These are phyloP conservation scores for Microtus ochrogaster DNA, from an alignment of 2,113 vertebrate genomes.

Conservation along the genomic window DNA sequence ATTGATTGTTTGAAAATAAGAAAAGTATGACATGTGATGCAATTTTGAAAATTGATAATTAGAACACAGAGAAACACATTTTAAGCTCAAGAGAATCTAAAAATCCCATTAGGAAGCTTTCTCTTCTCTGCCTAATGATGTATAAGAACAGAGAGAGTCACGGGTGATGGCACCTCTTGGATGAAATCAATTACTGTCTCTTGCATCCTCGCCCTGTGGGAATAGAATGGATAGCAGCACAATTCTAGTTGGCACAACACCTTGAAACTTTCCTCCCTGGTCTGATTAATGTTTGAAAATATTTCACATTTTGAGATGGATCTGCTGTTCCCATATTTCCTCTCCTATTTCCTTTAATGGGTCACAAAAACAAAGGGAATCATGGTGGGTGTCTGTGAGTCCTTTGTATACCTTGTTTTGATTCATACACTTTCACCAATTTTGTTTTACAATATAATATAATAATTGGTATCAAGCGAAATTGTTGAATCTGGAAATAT, in stretches of 20 bases:
- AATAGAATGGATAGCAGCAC: constrained; percentile 6
- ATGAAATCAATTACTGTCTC: constrained; percentile 74
- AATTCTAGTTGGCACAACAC: constrained; percentile 48
- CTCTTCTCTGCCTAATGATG: constrained; percentile 68
- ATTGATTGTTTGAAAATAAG: background rate
- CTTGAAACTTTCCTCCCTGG: background rate
- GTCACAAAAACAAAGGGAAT: constrained; percentile 6
- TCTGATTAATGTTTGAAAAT: constrained; percentile 58
- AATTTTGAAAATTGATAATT: constrained; percentile 54
- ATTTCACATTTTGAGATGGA: background rate
- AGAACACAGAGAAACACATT: background rate
- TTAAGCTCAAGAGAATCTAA: constrained; percentile 43
- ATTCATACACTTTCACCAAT: constrained; percentile 42
- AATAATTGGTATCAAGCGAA: background rate
- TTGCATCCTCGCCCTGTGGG: background rate
- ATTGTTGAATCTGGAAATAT: background rate
- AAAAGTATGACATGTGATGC: background rate
- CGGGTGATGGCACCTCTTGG: constrained; percentile 38
- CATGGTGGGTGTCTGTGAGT: constrained; percentile 24
- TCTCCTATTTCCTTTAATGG: constrained; percentile 24
- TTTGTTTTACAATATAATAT: constrained; percentile 22
- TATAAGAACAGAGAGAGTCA: constrained; percentile 45
- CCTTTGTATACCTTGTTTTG: constrained; percentile 17
- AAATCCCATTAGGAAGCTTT: constrained; percentile 57
- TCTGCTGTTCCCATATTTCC: background rate